Percentiles rank a stretch among this genome's conserved stretches.
These are phyloP conservation scores for Hypselothyrea guttata DNA, from an alignment of 2,888 invertebrate genomes.

Conservation along the genomic window DNA sequence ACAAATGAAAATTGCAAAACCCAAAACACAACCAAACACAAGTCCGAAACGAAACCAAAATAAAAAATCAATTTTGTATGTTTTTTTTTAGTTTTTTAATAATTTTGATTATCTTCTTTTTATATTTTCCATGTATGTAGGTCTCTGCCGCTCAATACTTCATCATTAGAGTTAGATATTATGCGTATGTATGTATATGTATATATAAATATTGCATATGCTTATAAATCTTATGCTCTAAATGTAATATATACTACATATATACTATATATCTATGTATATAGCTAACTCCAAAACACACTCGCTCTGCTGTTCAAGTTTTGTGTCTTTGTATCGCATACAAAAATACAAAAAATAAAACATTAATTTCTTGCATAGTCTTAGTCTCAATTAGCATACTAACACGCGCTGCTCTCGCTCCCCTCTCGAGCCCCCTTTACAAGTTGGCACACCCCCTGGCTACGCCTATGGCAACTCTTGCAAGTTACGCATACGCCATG, in stretches of 20 bases:
- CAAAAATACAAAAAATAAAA: conserved; percentile 68
- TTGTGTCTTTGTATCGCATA: conserved; percentile 66
- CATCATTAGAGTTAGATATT: conserved; percentile 34
- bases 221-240: conserved; percentile 63
- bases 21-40: conserved; percentile 28
- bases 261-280: conserved; percentile 13
- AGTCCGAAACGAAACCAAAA: conserved; percentile 29
- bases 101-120: conserved; percentile 77
- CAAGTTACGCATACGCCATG: conserved; percentile 46
- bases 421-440: conserved; percentile 23
- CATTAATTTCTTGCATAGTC: conserved; percentile 59
- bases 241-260: conserved; percentile 14
- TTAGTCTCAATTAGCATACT: conserved; percentile 59
- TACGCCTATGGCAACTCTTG: background rate
- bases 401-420: conserved; percentile 34
- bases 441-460: conserved; percentile 20
- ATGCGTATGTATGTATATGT: conserved; percentile 33
- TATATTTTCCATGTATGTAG: conserved; percentile 76
- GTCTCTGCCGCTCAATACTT: conserved; percentile 45
- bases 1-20: conserved; percentile 15
- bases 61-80: conserved; percentile 61
- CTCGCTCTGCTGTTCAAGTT: conserved; percentile 32
- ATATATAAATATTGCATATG: conserved; percentile 69
- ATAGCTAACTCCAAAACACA: conserved; percentile 14
- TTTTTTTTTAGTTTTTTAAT: conserved; percentile 47